These are phyloP conservation scores for Stenodera caucasica DNA, from an alignment of 2,888 invertebrate species.

Conservation along the genomic window DNA sequence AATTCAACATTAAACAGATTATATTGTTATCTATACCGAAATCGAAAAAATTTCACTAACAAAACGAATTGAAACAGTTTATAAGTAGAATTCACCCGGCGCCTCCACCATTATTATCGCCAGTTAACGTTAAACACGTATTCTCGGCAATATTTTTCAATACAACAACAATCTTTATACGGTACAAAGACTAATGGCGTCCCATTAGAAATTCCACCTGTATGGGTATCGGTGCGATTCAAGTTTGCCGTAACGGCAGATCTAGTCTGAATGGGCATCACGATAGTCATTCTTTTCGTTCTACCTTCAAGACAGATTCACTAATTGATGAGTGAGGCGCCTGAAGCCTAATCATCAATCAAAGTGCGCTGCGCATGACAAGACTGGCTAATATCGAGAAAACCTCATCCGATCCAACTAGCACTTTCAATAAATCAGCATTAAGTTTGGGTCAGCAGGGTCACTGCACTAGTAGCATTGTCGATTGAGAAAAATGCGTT, in stretches of 20 bases:
- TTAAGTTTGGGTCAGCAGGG: slow-evolving; percentile 35
- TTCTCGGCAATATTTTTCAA: background rate
- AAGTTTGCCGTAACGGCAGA: background rate
- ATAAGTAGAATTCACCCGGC: background rate
- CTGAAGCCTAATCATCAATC: slow-evolving; percentile 38
- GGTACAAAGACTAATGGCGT: background rate
- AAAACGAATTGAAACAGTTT: background rate
- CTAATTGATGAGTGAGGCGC: slow-evolving; percentile 36
- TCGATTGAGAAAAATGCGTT: slow-evolving; percentile 32
- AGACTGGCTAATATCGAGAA: slow-evolving; percentile 38
- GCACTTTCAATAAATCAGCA: slow-evolving; percentile 45
- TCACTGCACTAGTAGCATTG: slow-evolving; percentile 30
- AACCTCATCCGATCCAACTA: slow-evolving; percentile 35
- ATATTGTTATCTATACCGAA: background rate
- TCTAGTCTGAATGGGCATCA: background rate
- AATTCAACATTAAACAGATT: background rate
- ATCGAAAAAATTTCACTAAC: background rate
- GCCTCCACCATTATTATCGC: slow-evolving; percentile 1
- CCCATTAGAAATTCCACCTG: background rate
- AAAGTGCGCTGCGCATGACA: slow-evolving; percentile 39
- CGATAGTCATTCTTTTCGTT: slow-evolving; percentile 8
- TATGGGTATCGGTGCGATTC: too few relatives aligned
- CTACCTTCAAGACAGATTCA: slow-evolving; percentile 33
- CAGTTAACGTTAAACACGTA: background rate
- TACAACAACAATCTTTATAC: background rate